Evolutionary conservation across 2,888 invertebrate genomes (phyloP), one percentile per base, ranked within the genome.

Genomic region (Metellina segmentata): DNA sequence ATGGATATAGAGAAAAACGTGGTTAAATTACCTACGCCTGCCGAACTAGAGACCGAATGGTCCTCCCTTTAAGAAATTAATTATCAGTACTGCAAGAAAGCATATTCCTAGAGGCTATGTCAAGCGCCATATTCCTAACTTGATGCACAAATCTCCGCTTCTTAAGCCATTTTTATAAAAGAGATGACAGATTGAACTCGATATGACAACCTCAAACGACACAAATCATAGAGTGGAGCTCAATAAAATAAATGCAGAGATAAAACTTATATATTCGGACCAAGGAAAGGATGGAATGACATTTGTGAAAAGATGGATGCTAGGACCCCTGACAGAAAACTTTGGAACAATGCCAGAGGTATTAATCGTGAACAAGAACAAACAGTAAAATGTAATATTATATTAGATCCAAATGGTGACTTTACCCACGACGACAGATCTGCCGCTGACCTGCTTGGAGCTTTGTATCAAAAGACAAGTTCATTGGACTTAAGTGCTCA

Each of bases 231-330:
- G 81, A 81, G 16, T 48, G 5, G 69, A 81, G 69, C 13, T 81
- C 61, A 81, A 61, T 81, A 52, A 81, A 81, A 81, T 78, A 51
- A 52, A 53, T 13, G n/a, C 51, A 8, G 49, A 78, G 16, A 78
- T 78, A 11, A 53, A 78, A 7, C n/a, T 19, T 7, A n/a, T n/a
- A 49, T n/a, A 7, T n/a, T 7, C 53, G 51, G n/a, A n/a, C n/a
- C n/a, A 0, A 11, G 49, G 9, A 79, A 34, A 49, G 52, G 49
- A 52, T 53, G 53, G 52, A 11, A 19, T 7, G 79, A 79, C 49
- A 11, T 79, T n/a, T 79, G 53, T 0, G 49, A 53, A n/a, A 52
- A 52, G 5, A 34, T 49, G 7, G 53, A 79, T 53, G 6, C 79
- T 79, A 79, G 51, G 52, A 16, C 16, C 5, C 5, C 11, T 0